These are phyloP conservation scores for Cylas formicarius DNA, from an alignment of 1,140 invertebrate genomes.

Conservation along the genomic window DNA sequence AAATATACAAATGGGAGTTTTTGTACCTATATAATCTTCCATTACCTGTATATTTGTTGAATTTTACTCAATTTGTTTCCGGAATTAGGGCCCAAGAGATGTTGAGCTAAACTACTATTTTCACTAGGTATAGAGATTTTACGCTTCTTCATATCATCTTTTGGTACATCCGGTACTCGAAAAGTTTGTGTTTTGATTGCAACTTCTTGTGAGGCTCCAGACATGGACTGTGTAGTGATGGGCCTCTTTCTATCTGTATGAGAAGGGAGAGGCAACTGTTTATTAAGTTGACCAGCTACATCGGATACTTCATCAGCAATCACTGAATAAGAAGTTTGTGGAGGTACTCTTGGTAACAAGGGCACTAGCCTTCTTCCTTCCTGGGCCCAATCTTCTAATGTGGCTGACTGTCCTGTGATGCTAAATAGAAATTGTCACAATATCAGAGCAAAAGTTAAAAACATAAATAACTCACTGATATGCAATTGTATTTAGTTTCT, in stretches of 20 bases:
- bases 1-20: no score
- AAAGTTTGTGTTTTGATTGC: constrained; percentile 24
- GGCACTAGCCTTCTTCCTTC: constrained; percentile 78
- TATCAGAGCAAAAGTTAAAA: neutral
- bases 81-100: constrained; percentile 34
- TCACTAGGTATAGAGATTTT: constrained; percentile 30
- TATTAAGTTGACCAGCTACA: constrained; percentile 45
- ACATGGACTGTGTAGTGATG: constrained; percentile 8
- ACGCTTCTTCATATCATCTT: constrained; percentile 38
- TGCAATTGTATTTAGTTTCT: constrained; percentile 78
- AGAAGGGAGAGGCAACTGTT: constrained; percentile 40
- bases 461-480: constrained; percentile 60
- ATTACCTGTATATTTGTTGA: constrained; percentile 40
- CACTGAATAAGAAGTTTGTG: constrained; percentile 75
- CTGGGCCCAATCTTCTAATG: constrained; percentile 74
- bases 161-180: constrained; percentile 29
- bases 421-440: constrained; percentile 44
- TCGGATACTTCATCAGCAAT: constrained; percentile 67
- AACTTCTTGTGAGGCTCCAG: constrained; percentile 16
- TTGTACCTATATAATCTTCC: no score
- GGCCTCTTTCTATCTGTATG: constrained; percentile 36
- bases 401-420: constrained; percentile 66
- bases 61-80: constrained; percentile 40
- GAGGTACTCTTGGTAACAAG: constrained; percentile 69
- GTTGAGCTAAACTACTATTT: constrained; percentile 33